Evolutionary conservation across 2,888 invertebrate species (phyloP), one percentile per base, ranked within the genome.

Genomic region (Unio delphinus): DNA sequence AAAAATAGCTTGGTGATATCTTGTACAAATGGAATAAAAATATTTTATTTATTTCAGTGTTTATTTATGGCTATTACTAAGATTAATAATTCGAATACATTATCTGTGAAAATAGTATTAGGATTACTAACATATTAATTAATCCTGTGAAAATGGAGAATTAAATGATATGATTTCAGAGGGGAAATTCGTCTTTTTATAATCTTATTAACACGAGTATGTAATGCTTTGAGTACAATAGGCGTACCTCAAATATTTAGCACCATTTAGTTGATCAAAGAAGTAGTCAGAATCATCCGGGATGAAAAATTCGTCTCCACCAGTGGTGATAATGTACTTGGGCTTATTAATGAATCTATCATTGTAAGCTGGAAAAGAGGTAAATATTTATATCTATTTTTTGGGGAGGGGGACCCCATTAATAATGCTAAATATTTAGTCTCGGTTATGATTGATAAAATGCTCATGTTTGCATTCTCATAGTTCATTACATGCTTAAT

Each of bases 291-390:
- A 75, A 65, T 83, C 83, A 63, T 83, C 84, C 3, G 80, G 81
- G 30, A 83, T 68, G 67, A 84, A 85, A 70, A 83, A 83, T 68
- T 84, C 85, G 66, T 85, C 85, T 3, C 85, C 85, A 6, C 74
- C 70, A 4, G 81, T 78, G 23, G 70, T 77, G 56, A 85, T 72
- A 17, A 83, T 76, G 23, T 81, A 57, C 65, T 83, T 84, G n/a
- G 80, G 81, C 54, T 26, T 18, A 34, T 45, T 78, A 8, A 86
- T 80, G 18, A 83, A 65, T 67, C 85, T 87, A 4, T 83, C 83
- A 67, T 84, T 83, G 55, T 62, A 87, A 5, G 80, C 87, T 87
- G 78, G 7, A 78, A 71, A 8, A 34, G 55, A 18, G 3, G 18
- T n/a, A 20, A 58, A 45, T 18, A 59, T 58, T 56, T 23, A 28